Conservation (phyloP, 2,113 vertebrate species). For the human (Homo sapiens) region GRCh38 chr11:84061501-84062000, state of each 20-base stretch:
- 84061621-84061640: not conserved
- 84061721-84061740: not conserved
- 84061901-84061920: not conserved
- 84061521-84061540: not conserved
- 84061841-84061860: constrained; percentile 21
- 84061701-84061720: not conserved
- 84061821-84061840: constrained; percentile 56
- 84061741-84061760: constrained; percentile 11
- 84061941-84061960: constrained; percentile 68
- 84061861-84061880: constrained; percentile 51
- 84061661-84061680: not conserved
- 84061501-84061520: not conserved
- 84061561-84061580: not conserved
- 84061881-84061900: constrained; percentile 67
- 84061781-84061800: not conserved
- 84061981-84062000: constrained; percentile 47
- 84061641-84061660: not conserved
- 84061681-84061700: constrained; percentile 10
- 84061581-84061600: not conserved
- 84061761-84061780: constrained; percentile 37
- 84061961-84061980: constrained; percentile 59
- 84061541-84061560: not conserved
- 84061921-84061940: constrained; percentile 38
- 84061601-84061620: not conserved
- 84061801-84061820: constrained; percentile 57